Evolutionary conservation across 1,140 invertebrate genomes (phyloP).

Genomic region (Pemphigus obesinymphae): DNA sequence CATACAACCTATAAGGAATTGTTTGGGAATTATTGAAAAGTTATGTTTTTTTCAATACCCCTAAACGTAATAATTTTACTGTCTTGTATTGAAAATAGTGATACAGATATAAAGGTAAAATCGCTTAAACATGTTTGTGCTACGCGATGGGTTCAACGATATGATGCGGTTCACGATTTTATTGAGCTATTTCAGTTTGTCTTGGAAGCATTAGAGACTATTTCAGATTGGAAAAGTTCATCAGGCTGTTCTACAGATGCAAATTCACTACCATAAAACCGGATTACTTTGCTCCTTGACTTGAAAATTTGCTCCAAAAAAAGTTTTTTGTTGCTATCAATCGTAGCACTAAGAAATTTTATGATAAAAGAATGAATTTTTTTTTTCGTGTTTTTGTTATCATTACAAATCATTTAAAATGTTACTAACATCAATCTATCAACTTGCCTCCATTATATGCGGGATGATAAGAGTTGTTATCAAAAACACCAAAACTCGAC

Average conservation of each 20-base stretch:
- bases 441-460: too few relatives aligned
- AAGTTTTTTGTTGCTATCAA: too few relatives aligned
- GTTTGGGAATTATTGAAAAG: background rate
- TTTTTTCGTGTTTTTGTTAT: too few relatives aligned
- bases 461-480: too few relatives aligned
- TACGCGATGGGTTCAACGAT: slow-evolving; percentile 2
- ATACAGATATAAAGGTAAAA: background rate
- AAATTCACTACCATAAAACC: background rate
- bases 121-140: background rate
- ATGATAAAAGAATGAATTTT: too few relatives aligned
- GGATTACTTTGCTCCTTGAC: too few relatives aligned
- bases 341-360: too few relatives aligned
- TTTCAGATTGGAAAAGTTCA: background rate
- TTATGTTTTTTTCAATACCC: background rate
- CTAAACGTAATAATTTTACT: background rate
- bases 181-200: background rate
- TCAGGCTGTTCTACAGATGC: too few relatives aligned
- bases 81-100: background rate
- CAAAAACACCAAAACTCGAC: too few relatives aligned
- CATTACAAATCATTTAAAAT: too few relatives aligned
- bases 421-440: too few relatives aligned
- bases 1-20: background rate
- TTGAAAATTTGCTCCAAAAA: too few relatives aligned
- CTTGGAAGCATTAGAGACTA: background rate
- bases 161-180: background rate